phyloP scores from a whole-genome alignment of 2,113 vertebrate genomes.

The Upupa epops region DNA sequence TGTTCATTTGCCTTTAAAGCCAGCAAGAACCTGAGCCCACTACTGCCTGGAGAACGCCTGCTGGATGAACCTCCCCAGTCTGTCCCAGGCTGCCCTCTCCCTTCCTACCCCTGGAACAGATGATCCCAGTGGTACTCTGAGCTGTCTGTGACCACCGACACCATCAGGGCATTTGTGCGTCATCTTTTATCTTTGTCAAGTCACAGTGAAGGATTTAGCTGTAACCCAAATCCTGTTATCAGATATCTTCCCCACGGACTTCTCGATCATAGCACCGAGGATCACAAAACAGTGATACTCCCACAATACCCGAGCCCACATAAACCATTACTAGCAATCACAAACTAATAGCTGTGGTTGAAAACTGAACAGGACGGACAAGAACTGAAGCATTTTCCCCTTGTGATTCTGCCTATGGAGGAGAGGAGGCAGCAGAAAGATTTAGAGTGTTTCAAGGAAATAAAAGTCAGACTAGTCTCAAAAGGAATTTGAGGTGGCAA shows the following conservation, averaged over 20 bases:
- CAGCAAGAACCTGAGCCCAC: neutral
- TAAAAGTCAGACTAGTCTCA: neutral
- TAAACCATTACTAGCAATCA: neutral
- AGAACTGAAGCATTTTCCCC: neutral
- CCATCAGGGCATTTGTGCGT: neutral
- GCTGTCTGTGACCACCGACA: slow-evolving; percentile 20
- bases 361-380: neutral
- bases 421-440: neutral
- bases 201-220: neutral
- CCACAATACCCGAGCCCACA: neutral
- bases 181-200: slow-evolving; percentile 33
- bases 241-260: neutral
- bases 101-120: neutral
- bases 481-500: neutral
- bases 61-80: neutral
- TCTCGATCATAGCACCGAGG: rapidly evolving
- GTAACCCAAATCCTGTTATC: slow-evolving; percentile 34
- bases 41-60: neutral
- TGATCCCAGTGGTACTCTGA: neutral
- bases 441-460: neutral
- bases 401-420: neutral
- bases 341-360: neutral
- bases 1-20: neutral
- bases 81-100: neutral
- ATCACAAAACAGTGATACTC: neutral